Evolutionary conservation across 1,140 invertebrate genomes (phyloP), one percentile per base, ranked within the genome.

Genomic region (Nasonia longicornis): DNA sequence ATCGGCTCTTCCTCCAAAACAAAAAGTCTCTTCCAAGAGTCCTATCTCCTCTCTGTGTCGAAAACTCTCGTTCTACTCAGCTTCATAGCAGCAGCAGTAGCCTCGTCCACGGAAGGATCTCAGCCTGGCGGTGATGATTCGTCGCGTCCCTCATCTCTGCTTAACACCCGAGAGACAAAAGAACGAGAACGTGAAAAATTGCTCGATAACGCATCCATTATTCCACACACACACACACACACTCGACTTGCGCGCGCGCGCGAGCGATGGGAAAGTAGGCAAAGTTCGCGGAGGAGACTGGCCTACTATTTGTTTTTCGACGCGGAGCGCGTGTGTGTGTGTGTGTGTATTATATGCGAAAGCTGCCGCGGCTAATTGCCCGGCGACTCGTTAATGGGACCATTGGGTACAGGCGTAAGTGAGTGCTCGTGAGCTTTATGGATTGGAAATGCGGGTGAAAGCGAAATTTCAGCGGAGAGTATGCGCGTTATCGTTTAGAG

Each of bases 211-310:
- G 14, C 16, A 63, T 22, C 16, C 16, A 63, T 63, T 12, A 20
- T 22, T 63, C 58, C 58, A 63, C 64, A 16, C 69, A 20, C 7
- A 70, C 8, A 38, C 3, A 31, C 22, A 38, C 64, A 26, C 45
- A 0, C 3, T 2, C 6, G 22, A 14, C 52, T 52, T 1, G 26
- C 12, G 45, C 7, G 26, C 7, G 26, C 10, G 16, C 38, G 38
- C 16, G 70, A 71, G n/a, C 14, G 42, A 74, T 22, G 48, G 14
- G 74, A 76, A 75, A 75, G 73, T 75, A 75, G 73, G 73, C 73
- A n/a, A 73, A 73, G 45, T 73, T 73, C 71, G 71, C 31, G 16
- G 16, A 31, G 31, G 11, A 69, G 66, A 69, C 66, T 42, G 72
- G 72, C 72, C 72, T 74, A 74, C 72, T 74, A 73, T 73, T 73